phyloP scores from a whole-genome alignment of 2,888 invertebrate genomes.

The Nephrocerus scutellatus region DNA sequence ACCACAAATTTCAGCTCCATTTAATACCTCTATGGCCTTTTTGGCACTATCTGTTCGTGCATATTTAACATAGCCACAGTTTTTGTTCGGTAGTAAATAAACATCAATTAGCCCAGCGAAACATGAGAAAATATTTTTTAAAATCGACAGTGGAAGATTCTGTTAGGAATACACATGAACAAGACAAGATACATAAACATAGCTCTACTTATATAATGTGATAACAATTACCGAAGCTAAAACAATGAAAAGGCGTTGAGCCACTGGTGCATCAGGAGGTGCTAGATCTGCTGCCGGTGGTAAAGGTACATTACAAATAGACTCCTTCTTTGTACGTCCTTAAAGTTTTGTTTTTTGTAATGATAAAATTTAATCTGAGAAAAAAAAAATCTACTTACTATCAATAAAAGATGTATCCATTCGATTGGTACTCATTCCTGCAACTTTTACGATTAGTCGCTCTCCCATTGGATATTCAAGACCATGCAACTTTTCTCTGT shows the following conservation, averaged over 20 bases:
- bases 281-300: slow-evolving; percentile 61
- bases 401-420: slow-evolving; percentile 42
- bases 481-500: slow-evolving; percentile 77
- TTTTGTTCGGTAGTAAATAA: slow-evolving; percentile 80
- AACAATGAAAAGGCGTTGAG: slow-evolving; percentile 62
- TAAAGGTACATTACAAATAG: slow-evolving; percentile 61
- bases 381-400: too few species aligned
- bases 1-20: slow-evolving; percentile 83
- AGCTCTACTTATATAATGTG: neutral
- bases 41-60: slow-evolving; percentile 64
- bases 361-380: too few species aligned
- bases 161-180: slow-evolving; percentile 45
- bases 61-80: slow-evolving; percentile 88
- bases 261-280: slow-evolving; percentile 59
- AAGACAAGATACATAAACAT: slow-evolving; percentile 2
- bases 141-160: slow-evolving; percentile 66
- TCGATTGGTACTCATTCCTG: slow-evolving; percentile 39
- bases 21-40: slow-evolving; percentile 52
- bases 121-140: slow-evolving; percentile 83
- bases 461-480: slow-evolving; percentile 89
- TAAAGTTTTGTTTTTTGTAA: too few species aligned
- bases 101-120: slow-evolving; percentile 88
- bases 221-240: slow-evolving; percentile 35
- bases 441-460: slow-evolving; percentile 55
- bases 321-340: slow-evolving; percentile 43